phyloP scores from a whole-genome alignment of 1,140 invertebrate species.

The Bombus huntii region DNA sequence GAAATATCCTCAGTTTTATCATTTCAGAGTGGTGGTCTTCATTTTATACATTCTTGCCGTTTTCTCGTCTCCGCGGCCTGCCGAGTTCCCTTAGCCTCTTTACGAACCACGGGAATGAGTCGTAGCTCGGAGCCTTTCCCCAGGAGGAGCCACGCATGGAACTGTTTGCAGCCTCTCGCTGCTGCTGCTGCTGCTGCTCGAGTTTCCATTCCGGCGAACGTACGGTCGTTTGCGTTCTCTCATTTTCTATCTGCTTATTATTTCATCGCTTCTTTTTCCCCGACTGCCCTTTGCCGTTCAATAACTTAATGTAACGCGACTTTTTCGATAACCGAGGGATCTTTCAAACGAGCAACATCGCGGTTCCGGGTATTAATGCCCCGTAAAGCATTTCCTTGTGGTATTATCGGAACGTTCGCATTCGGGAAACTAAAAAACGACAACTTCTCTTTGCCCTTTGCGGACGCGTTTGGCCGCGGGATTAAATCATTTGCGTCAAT shows the following conservation, averaged over 20 bases:
- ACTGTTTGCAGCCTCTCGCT: constrained; percentile 54
- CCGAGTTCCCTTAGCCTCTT: constrained; percentile 56
- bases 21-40: constrained; percentile 64
- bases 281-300: neutral
- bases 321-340: neutral
- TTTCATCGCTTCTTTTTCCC: neutral
- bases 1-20: constrained; percentile 69
- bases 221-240: constrained; percentile 31
- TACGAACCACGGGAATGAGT: constrained; percentile 66
- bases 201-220: constrained; percentile 38
- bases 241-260: constrained; percentile 7
- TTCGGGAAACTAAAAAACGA: neutral
- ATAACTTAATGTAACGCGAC: constrained; percentile 20
- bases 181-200: constrained; percentile 34
- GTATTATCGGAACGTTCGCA: too few species aligned
- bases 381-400: neutral
- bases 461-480: neutral
- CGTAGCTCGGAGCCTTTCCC: constrained; percentile 60
- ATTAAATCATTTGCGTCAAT: neutral
- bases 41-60: constrained; percentile 60
- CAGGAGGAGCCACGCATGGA: constrained; percentile 53
- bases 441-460: too few species aligned
- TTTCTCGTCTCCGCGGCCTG: constrained; percentile 27
- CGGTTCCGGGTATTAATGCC: too few species aligned
- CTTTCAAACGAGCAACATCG: neutral